Conservation (phyloP, 2,113 vertebrate species). For the Indri indri region DNA sequence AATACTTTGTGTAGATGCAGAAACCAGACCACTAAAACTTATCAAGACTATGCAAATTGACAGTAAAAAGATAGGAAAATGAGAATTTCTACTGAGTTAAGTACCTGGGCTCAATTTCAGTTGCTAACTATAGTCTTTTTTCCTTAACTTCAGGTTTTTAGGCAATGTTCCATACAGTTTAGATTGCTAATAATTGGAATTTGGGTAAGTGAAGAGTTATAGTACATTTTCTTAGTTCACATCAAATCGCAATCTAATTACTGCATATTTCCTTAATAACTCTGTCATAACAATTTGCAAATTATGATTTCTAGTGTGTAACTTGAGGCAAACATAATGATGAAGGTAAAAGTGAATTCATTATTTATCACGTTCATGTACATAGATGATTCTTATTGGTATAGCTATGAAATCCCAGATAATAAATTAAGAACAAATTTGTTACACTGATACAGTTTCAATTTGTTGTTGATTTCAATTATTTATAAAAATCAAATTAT, state of each 20-base stretch:
- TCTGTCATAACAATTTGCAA: background rate
- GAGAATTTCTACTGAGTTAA: background rate
- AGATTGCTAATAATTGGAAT: background rate
- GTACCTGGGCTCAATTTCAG: background rate
- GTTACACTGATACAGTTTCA: background rate
- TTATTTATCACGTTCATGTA: background rate
- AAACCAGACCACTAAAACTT: background rate
- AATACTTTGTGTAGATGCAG: background rate
- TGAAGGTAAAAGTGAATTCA: background rate
- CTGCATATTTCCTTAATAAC: background rate
- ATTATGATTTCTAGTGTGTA: background rate
- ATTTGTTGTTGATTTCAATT: background rate
- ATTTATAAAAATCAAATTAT: conserved; percentile 30
- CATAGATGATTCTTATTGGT: background rate
- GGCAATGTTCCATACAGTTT: background rate
- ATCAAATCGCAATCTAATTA: conserved; percentile 2
- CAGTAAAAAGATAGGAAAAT: background rate
- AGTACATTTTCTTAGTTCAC: background rate
- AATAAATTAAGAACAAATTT: conserved; percentile 30
- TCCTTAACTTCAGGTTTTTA: background rate
- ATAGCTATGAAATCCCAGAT: background rate
- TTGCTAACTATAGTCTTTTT: background rate
- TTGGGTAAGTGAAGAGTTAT: background rate
- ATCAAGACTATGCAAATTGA: background rate
- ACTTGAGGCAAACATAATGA: background rate